Conservation (phyloP, 2,113 vertebrate species). For the Hydrochoerus hydrochaeris region DNA sequence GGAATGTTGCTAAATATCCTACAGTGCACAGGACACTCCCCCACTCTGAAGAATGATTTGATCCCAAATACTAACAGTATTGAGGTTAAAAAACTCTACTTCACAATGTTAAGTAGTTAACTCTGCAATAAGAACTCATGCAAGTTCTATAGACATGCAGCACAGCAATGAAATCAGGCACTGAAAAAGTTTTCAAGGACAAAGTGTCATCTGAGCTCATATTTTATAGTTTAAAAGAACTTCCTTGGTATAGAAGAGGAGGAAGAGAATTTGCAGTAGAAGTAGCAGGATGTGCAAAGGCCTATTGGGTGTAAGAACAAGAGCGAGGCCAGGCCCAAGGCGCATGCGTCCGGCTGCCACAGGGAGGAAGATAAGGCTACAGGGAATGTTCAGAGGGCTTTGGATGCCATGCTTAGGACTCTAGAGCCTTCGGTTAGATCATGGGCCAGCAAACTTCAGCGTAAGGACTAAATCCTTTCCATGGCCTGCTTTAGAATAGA, state of each 20-base stretch:
- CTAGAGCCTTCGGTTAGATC: not conserved
- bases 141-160: not conserved
- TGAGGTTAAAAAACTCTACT: not conserved
- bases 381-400: not conserved
- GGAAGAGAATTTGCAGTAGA: not conserved
- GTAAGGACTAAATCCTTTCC: not conserved
- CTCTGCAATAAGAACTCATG: not conserved
- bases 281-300: not conserved
- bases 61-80: not conserved
- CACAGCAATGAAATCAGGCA: not conserved
- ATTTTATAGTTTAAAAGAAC: not conserved
- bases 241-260: not conserved
- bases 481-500: not conserved
- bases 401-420: not conserved
- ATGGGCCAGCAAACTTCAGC: not conserved
- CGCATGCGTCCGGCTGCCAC: not conserved
- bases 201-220: not conserved
- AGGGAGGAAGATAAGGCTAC: not conserved
- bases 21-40: no score
- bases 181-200: not conserved
- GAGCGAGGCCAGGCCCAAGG: not conserved
- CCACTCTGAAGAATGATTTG: not conserved
- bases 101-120: not conserved
- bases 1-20: not conserved
- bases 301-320: not conserved